Evolutionary conservation across 2,888 invertebrate genomes (phyloP).

Genomic region (Zonitis immaculata): DNA sequence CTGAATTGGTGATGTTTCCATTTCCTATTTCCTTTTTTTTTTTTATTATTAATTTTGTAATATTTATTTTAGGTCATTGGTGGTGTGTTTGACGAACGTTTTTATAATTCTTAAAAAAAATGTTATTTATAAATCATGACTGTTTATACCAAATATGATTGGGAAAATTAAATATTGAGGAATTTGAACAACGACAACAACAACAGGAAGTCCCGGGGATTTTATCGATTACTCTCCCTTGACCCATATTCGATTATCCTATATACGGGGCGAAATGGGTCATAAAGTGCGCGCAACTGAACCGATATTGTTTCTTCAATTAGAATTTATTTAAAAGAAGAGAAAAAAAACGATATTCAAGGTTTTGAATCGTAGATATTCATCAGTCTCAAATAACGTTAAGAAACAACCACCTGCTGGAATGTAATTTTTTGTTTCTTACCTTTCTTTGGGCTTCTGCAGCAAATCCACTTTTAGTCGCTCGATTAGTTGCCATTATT

Average conservation of each 20-base stretch:
- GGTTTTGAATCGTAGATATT: too few species aligned
- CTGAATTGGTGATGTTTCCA: not conserved
- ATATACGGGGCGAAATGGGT: not conserved
- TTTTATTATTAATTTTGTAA: not conserved
- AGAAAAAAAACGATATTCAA: not conserved
- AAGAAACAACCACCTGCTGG: not conserved
- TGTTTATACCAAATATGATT: not conserved
- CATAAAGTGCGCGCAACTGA: not conserved
- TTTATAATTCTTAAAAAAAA: not conserved
- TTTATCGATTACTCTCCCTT: not conserved
- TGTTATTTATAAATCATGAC: not conserved
- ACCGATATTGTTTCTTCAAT: too few species aligned
- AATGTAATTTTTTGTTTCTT: conserved; percentile 31
- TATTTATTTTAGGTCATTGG: not conserved
- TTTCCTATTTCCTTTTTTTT: not conserved
- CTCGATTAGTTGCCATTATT: conserved; percentile 74
- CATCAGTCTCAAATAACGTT: not conserved
- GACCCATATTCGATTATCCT: not conserved
- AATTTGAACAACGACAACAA: not conserved
- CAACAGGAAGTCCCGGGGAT: not conserved
- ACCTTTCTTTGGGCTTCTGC: conserved; percentile 95
- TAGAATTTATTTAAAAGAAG: too few species aligned
- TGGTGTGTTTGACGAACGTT: not conserved
- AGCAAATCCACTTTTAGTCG: conserved; percentile 90
- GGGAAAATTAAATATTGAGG: not conserved